Evolutionary conservation across 2,113 vertebrate species (phyloP), one percentile per base, ranked within the genome.

Genomic region (Tauraco erythrolophus): DNA sequence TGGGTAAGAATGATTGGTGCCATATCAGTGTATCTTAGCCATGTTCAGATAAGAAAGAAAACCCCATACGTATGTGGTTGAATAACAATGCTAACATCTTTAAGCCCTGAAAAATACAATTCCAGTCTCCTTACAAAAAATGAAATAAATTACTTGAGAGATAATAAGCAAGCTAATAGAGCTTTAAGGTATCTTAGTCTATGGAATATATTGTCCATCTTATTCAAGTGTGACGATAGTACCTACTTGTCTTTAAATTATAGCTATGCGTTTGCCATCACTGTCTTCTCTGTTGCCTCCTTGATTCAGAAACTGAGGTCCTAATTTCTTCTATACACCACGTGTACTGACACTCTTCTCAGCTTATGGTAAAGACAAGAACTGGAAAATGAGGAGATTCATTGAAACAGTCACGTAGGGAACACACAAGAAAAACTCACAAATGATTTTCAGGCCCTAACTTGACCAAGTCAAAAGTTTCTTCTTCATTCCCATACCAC

Each of bases 41-140:
- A 53, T 7, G 11, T 19, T n/a, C 87, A 22, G 31, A 61, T 64
- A 94, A 92, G 16, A 57, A 64, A 77, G 51, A 27, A 95, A 45
- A 14, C 2, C 5, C 27, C 51, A 11, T 11, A 33, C 11, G 21
- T 65, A 4, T 76, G 57, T 30, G 53, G 12, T 0, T 64, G 35
- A 85, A 64, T 21, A 86, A 19, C 14, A 46, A 57, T 7, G 23
- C 2, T 57, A 89, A 57, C 6, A 4, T 43, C 45, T 89, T 23
- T 43, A 90, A 96, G n/a, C 33, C 24, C 53, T 86, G 87, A 86
- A 37, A 84, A 92, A 81, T 27, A 60, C 23, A 93, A 94, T 64
- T 82, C 54, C 33, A 75, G 17, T 5, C 68, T 87, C 78, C 66
- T 50, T 8, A 31, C 33, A 39, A 23, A 24, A 43, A 58, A 41